Base-by-base conservation (phyloP, 2,888 invertebrate genomes). In the Pterostichus madidus region DNA sequence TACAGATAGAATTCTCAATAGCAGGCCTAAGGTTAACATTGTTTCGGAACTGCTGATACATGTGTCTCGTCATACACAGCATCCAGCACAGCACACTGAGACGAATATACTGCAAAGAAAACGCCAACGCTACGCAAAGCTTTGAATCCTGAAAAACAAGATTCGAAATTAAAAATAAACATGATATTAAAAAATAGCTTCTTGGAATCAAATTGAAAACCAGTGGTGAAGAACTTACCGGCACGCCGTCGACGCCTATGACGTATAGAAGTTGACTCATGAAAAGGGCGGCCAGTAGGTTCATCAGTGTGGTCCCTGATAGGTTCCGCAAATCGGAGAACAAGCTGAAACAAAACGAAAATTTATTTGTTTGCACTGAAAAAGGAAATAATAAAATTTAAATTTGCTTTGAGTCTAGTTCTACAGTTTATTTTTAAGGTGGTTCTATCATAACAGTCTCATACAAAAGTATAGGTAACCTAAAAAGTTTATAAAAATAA, bases 51-150 rank as follows among this genome's bases (percentile, higher is more conserved):
- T 90, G 90, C 56, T 91, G 90, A 88, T 93, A 92, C 87, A 94
- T 91, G 87, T 94, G 93, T 88, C 93, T 93, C 17, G 93, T 92
- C 91, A 94, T 94, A 13, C 93, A 92, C 80, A 93, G 91, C 88
- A 94, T 91, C 94, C 94, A 94, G 85, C 93, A 93, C 84, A 94
- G 92, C 11, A 93, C 92, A 68, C 93, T 92, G 78, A 94, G 90
- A 82, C 94, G 91, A 49, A 93, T 90, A 86, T 93, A 94, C 86
- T 94, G 94, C 78, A 94, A 89, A 4, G 93, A 92, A 84, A 94
- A 90, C 2, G 93, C 93, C 80, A 94, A 89, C 2, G 93, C 91
- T 87, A 91, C 90, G 86, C 93, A 94, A 76, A 93, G 87, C 86
- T 93, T 92, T 0, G 92, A 89, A 85, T 93, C 93, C 93, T 93